A percentile compares a stretch with the other conserved stretches of the same genome.
Conservation (phyloP, 2,113 vertebrate species). For the Anguilla rostrata region DNA sequence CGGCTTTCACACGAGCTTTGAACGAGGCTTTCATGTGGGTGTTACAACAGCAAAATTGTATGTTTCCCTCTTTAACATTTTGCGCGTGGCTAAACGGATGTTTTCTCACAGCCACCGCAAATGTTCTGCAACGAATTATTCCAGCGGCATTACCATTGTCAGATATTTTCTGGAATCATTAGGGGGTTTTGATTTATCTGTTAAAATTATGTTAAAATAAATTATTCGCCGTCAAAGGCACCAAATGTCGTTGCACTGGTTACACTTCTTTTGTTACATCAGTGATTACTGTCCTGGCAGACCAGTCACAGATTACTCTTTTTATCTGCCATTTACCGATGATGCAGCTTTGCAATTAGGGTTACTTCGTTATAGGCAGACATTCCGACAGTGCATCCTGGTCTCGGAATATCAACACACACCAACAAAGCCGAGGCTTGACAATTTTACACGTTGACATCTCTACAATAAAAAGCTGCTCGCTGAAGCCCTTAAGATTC, state of each 20-base stretch:
- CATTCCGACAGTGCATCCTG: background rate
- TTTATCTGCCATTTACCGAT: background rate
- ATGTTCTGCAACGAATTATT: background rate
- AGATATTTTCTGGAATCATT: background rate
- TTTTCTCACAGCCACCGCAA: background rate
- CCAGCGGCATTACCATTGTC: background rate
- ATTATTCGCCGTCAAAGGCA: background rate
- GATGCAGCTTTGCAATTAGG: background rate
- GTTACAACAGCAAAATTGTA: slow-evolving; percentile 36
- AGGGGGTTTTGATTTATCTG: background rate
- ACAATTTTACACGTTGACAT: background rate
- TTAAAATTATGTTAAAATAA: background rate
- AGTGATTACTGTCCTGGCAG: background rate
- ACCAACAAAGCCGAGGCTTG: background rate
- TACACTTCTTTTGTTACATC: background rate
- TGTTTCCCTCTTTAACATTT: background rate
- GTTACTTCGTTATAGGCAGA: background rate
- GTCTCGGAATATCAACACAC: slow-evolving; percentile 5
- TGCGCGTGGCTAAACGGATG: background rate
- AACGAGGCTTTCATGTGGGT: background rate
- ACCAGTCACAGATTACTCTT: background rate
- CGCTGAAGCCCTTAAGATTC: background rate
- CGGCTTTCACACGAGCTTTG: slow-evolving; percentile 3
- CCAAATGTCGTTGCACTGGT: background rate
- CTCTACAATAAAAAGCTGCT: background rate